Conservation (phyloP, 2,797 vertebrate species). For the Sebastes hopkinsi region DNA sequence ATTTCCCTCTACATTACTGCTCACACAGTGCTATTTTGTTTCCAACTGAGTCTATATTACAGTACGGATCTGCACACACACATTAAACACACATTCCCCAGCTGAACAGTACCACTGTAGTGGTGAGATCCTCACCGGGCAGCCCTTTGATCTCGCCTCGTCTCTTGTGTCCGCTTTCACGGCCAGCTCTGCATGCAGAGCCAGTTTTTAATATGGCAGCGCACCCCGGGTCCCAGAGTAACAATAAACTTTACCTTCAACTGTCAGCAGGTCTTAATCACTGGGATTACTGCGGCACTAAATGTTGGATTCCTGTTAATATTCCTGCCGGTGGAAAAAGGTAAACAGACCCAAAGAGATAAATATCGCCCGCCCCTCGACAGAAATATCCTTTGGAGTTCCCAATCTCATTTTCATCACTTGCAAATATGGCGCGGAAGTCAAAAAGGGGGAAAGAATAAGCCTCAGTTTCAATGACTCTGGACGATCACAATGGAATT, state of each 20-base stretch:
- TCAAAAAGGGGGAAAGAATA: constrained; percentile 55
- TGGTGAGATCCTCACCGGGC: constrained; percentile 63
- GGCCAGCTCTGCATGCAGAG: constrained; percentile 66
- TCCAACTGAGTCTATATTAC: constrained; percentile 21
- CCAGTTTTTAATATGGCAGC: constrained; percentile 81
- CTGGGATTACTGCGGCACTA: constrained; percentile 87
- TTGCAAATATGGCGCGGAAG: constrained; percentile 81
- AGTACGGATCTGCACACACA: constrained; percentile 17
- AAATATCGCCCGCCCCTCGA: constrained; percentile 64
- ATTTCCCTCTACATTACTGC: neutral
- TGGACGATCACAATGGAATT: constrained; percentile 67
- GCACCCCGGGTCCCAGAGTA: constrained; percentile 77
- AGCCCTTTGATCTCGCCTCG: constrained; percentile 70
- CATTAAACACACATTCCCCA: constrained; percentile 42
- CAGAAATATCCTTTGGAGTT: constrained; percentile 79
- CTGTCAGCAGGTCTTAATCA: constrained; percentile 93
- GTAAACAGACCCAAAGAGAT: constrained; percentile 81
- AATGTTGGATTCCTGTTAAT: constrained; percentile 87
- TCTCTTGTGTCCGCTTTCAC: constrained; percentile 73
- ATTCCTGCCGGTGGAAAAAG: constrained; percentile 84
- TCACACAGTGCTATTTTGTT: constrained; percentile 17
- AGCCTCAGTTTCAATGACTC: constrained; percentile 66
- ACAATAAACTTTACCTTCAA: constrained; percentile 86
- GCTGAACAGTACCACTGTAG: constrained; percentile 65
- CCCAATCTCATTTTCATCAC: constrained; percentile 81